Evolutionary conservation across 2,888 invertebrate species (phyloP).

Genomic region (Luperina nickerlii): DNA sequence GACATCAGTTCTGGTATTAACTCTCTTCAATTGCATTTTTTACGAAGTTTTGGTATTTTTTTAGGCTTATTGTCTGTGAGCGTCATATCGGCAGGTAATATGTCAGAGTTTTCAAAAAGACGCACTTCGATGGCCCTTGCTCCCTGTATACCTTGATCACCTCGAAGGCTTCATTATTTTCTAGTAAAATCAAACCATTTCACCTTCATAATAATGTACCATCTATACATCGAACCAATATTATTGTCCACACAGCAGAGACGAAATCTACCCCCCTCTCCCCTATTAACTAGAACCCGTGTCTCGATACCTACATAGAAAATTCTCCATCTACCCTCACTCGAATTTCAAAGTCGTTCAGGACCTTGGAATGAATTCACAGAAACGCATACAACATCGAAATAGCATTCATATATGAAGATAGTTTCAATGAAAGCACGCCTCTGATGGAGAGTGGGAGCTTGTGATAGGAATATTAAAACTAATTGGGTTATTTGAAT

Average conservation of each 20-base stretch:
- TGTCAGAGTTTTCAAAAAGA: neutral
- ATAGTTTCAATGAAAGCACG: neutral
- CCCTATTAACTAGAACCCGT: too few species aligned
- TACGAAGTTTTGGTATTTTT: neutral
- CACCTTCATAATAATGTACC: neutral
- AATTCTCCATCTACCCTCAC: too few species aligned
- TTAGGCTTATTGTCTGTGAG: neutral
- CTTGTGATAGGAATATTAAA: slow-evolving; percentile 3
- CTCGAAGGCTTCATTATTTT: neutral
- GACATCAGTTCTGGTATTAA: slow-evolving; percentile 12
- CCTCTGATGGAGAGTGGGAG: neutral
- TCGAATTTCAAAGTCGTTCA: neutral
- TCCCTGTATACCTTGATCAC: too few species aligned
- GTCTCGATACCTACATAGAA: neutral
- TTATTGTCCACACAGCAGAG: neutral
- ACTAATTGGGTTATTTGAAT: neutral
- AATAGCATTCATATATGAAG: slow-evolving; percentile 13
- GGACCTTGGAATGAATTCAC: slow-evolving; percentile 7
- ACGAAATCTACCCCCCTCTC: neutral
- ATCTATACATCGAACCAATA: neutral
- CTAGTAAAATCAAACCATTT: neutral
- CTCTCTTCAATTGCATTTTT: neutral
- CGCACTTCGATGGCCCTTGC: neutral
- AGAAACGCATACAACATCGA: slow-evolving; percentile 27
- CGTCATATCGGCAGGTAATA: too few species aligned